These are phyloP conservation scores for Ianthella basta DNA, from an alignment of 37 sponge, comb jelly and placozoan species.

Conservation along the genomic window DNA sequence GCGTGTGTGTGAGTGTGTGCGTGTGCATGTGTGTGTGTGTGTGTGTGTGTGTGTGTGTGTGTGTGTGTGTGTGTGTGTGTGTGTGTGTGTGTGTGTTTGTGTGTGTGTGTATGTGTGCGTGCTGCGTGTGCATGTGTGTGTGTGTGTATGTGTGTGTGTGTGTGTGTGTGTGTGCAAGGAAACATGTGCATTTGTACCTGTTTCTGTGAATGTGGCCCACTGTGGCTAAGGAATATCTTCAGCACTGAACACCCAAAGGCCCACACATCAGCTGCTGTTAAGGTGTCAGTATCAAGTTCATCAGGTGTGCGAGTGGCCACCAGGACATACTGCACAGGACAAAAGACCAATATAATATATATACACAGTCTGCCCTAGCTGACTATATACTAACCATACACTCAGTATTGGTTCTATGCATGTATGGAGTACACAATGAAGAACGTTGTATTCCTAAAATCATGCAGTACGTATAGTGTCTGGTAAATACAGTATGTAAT, in stretches of 20 bases:
- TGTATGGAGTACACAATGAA: too few relatives aligned
- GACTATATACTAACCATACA: too few relatives aligned
- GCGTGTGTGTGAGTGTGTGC: background rate
- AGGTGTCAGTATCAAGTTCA: background rate
- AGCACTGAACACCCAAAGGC: background rate
- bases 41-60: background rate
- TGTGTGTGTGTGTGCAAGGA: background rate
- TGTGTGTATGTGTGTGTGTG: slow-evolving; percentile 11
- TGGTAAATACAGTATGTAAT: too few relatives aligned
- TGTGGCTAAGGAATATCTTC: slow-evolving; percentile 22
- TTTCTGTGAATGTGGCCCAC: background rate
- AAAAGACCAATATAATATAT: too few relatives aligned
- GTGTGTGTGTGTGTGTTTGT: slow-evolving; percentile 26
- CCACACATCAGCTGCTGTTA: slow-evolving; percentile 12
- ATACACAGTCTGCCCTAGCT: too few relatives aligned
- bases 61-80: background rate
- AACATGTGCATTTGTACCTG: background rate
- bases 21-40: background rate
- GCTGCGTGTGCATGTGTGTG: background rate
- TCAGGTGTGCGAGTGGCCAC: background rate
- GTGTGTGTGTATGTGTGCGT: background rate
- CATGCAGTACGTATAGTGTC: too few relatives aligned
- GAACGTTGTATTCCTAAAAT: too few relatives aligned
- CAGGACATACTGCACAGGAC: background rate
- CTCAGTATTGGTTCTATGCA: too few relatives aligned